Percentiles rank a stretch among this genome's conserved stretches.
These are phyloP conservation scores for Peromyscus melanophrys DNA, from an alignment of 2,797 vertebrate genomes.

Conservation along the genomic window DNA sequence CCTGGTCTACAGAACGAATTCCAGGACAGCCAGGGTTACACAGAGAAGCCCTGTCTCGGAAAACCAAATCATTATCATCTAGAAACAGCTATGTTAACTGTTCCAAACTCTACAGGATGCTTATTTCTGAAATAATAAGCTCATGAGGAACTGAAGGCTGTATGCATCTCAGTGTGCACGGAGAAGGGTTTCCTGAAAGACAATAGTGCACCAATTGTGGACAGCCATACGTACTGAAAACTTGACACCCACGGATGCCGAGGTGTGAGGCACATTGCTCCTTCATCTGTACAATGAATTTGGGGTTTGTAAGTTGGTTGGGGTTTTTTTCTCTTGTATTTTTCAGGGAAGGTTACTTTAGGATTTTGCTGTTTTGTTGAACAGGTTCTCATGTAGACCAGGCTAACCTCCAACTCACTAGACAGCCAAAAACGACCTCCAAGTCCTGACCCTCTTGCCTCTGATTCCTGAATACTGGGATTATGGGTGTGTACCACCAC, in stretches of 20 bases:
- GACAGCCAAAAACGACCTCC: background rate
- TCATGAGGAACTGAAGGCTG: background rate
- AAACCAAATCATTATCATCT: background rate
- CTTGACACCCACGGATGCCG: background rate
- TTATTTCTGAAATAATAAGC: conserved; percentile 10
- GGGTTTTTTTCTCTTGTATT: background rate
- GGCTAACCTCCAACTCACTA: background rate
- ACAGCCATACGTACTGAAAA: too few relatives aligned
- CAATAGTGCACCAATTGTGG: too few relatives aligned
- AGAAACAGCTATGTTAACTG: background rate
- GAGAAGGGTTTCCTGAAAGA: background rate
- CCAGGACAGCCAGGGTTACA: background rate
- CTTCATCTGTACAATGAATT: too few relatives aligned
- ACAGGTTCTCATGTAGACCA: background rate
- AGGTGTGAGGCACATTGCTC: background rate
- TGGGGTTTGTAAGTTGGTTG: background rate
- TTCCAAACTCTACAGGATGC: background rate
- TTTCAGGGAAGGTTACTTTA: background rate
- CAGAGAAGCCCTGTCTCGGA: background rate
- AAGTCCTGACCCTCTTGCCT: background rate
- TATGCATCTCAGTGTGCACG: too few relatives aligned
- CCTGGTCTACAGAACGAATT: background rate
- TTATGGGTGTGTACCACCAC: background rate
- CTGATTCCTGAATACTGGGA: background rate
- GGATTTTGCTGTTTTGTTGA: background rate